Evolutionary conservation across 2,888 invertebrate species (phyloP).

Genomic region (Ashinkailepas kermadecensis): DNA sequence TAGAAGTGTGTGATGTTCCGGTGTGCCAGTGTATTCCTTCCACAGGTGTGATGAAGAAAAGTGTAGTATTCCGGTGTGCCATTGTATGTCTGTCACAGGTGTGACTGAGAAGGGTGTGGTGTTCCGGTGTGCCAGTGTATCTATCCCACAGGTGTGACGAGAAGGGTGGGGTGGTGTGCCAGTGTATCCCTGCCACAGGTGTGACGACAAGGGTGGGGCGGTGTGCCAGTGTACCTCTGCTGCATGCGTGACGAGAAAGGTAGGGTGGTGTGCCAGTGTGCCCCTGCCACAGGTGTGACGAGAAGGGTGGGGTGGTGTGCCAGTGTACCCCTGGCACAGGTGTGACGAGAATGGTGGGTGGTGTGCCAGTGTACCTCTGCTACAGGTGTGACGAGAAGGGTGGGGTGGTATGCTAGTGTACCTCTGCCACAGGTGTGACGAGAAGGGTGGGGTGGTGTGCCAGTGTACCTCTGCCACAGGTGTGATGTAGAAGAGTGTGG

Average conservation of each 20-base stretch:
- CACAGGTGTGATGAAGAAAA: no score
- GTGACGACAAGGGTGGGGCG: no score
- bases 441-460: conserved; percentile 51
- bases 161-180: no score
- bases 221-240: conserved; percentile 32
- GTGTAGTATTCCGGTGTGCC: no score
- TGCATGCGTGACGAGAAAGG: conserved; percentile 60
- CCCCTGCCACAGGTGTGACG: conserved; percentile 56
- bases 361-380: conserved; percentile 32
- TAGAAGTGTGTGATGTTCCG: no score
- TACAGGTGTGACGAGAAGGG: conserved; percentile 61
- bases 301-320: conserved; percentile 51
- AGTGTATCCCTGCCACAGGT: no score
- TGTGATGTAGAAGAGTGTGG: conserved; percentile 55
- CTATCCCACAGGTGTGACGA: no score
- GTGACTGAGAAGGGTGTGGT: no score
- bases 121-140: no score
- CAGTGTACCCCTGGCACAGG: conserved; percentile 48
- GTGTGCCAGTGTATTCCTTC: no score
- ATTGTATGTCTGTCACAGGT: no score
- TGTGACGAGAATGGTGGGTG: conserved; percentile 53
- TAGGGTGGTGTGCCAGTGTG: conserved; percentile 43
- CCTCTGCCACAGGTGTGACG: conserved; percentile 56
- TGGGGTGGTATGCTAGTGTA: conserved; percentile 43
- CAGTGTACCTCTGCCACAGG: conserved; percentile 48